Conservation (phyloP, 2,888 invertebrate species). For the Ceratothoa steindachneri region DNA sequence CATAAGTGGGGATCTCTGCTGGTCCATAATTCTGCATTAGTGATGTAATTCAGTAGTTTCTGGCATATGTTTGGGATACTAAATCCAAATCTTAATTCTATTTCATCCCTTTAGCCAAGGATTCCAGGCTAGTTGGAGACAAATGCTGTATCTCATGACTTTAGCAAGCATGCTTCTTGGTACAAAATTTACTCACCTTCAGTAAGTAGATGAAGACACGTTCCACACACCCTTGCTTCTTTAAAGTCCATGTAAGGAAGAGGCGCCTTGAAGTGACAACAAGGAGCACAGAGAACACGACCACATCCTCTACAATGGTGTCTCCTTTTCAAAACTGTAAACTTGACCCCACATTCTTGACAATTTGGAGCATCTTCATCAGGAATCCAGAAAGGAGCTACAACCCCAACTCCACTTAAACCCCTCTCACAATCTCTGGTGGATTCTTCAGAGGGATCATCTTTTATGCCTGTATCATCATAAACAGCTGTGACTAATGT, state of each 20-base stretch:
- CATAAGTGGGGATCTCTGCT: too few relatives aligned
- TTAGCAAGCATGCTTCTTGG: too few relatives aligned
- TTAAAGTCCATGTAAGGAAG: slow-evolving; percentile 68
- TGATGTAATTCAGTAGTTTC: too few relatives aligned
- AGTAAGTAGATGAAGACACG: slow-evolving; percentile 56
- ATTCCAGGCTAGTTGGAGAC: too few relatives aligned
- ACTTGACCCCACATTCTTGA: slow-evolving; percentile 74
- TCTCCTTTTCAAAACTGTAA: slow-evolving; percentile 73
- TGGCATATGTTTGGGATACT: too few relatives aligned
- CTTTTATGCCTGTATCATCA: slow-evolving; percentile 28
- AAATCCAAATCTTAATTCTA: too few relatives aligned
- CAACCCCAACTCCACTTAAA: slow-evolving; percentile 60
- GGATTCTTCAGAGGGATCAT: slow-evolving; percentile 7
- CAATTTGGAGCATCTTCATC: slow-evolving; percentile 66
- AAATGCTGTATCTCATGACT: too few relatives aligned
- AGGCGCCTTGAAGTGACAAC: slow-evolving; percentile 68
- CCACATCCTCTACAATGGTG: slow-evolving; percentile 76
- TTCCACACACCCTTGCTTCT: slow-evolving; percentile 73
- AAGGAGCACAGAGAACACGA: slow-evolving; percentile 72
- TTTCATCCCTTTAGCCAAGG: too few relatives aligned
- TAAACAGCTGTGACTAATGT: slow-evolving; percentile 46
- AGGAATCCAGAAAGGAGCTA: slow-evolving; percentile 81
- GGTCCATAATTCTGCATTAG: too few relatives aligned
- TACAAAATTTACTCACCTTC: too few relatives aligned
- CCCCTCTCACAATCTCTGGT: slow-evolving; percentile 22